Evolutionary conservation across 2,888 invertebrate species (phyloP).

Genomic region (Seira ritae): DNA sequence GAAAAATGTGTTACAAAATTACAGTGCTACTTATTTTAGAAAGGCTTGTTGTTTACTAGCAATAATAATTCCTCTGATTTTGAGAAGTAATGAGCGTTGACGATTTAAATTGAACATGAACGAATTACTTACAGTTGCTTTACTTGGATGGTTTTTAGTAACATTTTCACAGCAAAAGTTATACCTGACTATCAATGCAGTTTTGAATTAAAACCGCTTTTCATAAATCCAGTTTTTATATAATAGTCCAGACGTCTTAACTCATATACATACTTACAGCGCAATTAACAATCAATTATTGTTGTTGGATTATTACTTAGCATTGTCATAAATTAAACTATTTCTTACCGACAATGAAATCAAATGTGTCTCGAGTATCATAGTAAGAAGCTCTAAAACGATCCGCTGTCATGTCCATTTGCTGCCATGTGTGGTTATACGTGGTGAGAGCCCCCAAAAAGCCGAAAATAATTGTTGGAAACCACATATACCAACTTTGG

Average conservation of each 20-base stretch:
- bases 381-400: slow-evolving; percentile 50
- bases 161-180: neutral
- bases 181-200: neutral
- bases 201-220: too few relatives aligned
- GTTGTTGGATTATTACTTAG: too few relatives aligned
- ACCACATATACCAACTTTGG: slow-evolving; percentile 62
- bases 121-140: too few relatives aligned
- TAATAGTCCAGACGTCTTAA: too few relatives aligned
- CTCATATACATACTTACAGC: neutral
- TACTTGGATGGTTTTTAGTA: neutral
- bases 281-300: neutral
- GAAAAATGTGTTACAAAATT: too few relatives aligned
- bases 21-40: too few relatives aligned
- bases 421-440: slow-evolving; percentile 56
- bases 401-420: slow-evolving; percentile 61
- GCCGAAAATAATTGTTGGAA: slow-evolving; percentile 61
- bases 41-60: too few relatives aligned
- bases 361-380: slow-evolving; percentile 58
- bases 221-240: too few relatives aligned
- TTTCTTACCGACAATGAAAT: slow-evolving; percentile 64
- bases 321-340: neutral
- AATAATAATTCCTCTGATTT: too few relatives aligned
- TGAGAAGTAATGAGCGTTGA: too few relatives aligned
- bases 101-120: too few relatives aligned
- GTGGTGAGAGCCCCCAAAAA: slow-evolving; percentile 57